phyloP scores from a whole-genome alignment of 2,113 vertebrate genomes.

The Machaerirhynchus nigripectus region DNA sequence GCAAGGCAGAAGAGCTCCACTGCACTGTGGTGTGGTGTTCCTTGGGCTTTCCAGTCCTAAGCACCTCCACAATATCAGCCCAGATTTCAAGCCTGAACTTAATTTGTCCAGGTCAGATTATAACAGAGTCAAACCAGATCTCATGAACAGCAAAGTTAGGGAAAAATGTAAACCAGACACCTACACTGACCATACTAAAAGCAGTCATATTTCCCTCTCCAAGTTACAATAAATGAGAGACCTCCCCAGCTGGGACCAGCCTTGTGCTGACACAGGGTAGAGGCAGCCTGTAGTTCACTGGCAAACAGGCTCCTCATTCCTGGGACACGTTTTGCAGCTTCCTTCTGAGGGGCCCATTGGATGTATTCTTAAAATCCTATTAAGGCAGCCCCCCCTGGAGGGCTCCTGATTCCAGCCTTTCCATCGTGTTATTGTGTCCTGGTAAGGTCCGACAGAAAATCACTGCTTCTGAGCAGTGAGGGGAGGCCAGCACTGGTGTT shows the following conservation, averaged over 20 bases:
- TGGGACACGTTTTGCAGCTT: not conserved
- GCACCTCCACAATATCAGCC: not conserved
- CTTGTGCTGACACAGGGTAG: not conserved
- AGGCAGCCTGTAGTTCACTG: not conserved
- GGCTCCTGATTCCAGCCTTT: conserved; percentile 29
- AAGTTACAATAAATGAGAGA: not conserved
- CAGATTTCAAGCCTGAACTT: not conserved
- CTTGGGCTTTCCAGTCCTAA: not conserved
- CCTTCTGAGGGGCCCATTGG: not conserved
- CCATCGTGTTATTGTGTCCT: not conserved
- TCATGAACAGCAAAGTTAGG: not conserved
- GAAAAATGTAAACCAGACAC: not conserved
- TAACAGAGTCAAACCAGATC: not conserved
- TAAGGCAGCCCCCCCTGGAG: not conserved
- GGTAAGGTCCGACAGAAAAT: conserved; percentile 30
- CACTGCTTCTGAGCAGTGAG: not conserved
- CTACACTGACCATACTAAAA: not conserved
- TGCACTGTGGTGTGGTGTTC: not conserved
- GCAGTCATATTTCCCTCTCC: not conserved
- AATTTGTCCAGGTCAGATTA: not conserved
- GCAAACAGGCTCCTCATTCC: not conserved
- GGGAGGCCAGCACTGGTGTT: not conserved
- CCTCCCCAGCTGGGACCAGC: not conserved
- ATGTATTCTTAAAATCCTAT: not conserved
- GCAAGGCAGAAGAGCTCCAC: not conserved